These are phyloP conservation scores for Bombus impatiens DNA, from an alignment of 1,140 invertebrate species.

Conservation along the genomic window DNA sequence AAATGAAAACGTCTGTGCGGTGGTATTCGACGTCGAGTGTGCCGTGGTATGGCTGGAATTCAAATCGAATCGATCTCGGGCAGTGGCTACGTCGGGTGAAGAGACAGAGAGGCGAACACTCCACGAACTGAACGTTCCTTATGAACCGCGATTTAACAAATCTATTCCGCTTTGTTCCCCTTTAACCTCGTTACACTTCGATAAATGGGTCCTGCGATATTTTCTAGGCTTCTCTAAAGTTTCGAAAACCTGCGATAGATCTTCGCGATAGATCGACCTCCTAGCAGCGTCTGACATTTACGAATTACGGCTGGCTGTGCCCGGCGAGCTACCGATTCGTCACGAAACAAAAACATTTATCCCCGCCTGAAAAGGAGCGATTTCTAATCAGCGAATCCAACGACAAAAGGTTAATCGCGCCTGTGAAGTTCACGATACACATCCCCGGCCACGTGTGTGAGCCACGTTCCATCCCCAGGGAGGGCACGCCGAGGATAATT, in stretches of 20 bases:
- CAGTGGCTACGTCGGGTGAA: neutral
- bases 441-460: neutral
- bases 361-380: neutral
- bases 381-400: neutral
- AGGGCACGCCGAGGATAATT: neutral
- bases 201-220: neutral
- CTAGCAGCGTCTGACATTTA: neutral
- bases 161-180: neutral
- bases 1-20: constrained; percentile 14
- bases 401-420: neutral
- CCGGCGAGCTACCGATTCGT: constrained; percentile 2
- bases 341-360: neutral
- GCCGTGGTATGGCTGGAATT: neutral
- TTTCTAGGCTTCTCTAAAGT: neutral
- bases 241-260: neutral
- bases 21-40: constrained; percentile 11
- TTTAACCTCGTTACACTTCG: neutral
- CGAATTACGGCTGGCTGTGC: neutral
- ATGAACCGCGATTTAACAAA: neutral
- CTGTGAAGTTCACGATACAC: neutral
- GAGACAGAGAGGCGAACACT: neutral
- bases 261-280: neutral
- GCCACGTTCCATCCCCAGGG: neutral
- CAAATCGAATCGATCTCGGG: constrained; percentile 8
- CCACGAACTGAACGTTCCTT: neutral